phyloP scores from a whole-genome alignment of 2,888 invertebrate genomes.

The Plebejus argus region DNA sequence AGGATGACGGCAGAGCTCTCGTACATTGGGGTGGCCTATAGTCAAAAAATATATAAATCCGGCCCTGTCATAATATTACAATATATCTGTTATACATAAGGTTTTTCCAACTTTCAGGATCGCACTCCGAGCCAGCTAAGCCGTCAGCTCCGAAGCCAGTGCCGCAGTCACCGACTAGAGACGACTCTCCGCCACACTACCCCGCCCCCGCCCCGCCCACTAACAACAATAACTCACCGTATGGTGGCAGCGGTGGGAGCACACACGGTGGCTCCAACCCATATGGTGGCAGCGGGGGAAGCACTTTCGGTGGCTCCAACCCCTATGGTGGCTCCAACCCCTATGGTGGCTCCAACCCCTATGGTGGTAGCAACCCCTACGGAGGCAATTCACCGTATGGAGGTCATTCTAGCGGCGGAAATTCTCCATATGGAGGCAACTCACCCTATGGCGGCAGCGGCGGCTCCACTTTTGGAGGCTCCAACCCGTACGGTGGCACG shows the following conservation, averaged over 20 bases:
- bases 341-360: constrained; percentile 35
- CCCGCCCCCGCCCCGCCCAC: constrained; percentile 69
- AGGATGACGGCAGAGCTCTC: no score
- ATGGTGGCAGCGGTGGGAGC: constrained; percentile 43
- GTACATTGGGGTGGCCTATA: no score
- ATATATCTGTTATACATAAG: neutral
- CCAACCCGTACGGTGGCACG: constrained; percentile 37
- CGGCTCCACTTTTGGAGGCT: constrained; percentile 46
- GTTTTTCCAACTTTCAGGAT: constrained; percentile 56
- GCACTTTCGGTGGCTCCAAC: constrained; percentile 44
- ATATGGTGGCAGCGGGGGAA: constrained; percentile 34
- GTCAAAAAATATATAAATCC: no score
- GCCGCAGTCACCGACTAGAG: constrained; percentile 56
- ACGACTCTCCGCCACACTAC: constrained; percentile 66
- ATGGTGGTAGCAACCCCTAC: constrained; percentile 36
- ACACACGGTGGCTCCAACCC: constrained; percentile 42
- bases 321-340: constrained; percentile 38
- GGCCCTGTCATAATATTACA: no score
- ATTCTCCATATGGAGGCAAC: constrained; percentile 38
- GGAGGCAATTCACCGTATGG: constrained; percentile 33
- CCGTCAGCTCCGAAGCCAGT: constrained; percentile 60
- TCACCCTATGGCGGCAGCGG: constrained; percentile 40
- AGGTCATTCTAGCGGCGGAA: constrained; percentile 39
- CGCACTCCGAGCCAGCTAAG: constrained; percentile 62
- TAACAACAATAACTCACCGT: constrained; percentile 41